Base-by-base conservation (phyloP, 2,888 invertebrate species). In the Euproctis similis region DNA sequence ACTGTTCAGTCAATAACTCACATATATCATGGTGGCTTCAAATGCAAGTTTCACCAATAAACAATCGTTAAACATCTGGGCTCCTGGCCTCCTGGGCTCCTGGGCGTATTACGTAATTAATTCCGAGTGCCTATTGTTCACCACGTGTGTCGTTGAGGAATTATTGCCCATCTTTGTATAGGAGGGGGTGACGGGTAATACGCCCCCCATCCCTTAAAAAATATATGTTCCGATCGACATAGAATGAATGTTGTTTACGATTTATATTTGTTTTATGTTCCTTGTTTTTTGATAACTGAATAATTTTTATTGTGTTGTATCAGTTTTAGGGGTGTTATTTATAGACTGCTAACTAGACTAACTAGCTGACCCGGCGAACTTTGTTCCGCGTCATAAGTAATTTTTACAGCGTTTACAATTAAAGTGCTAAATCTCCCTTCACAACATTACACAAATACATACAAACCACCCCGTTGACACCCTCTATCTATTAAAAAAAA, bases 91-190 rank as follows among this genome's bases (percentile, higher is more conserved):
- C n/a, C 35, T 41, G 40, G 28, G 42, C 39, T 42, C 34, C 41
- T 42, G 52, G 60, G 59, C 65, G 64, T 56, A 55, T 45, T 52
- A 35, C 45, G 57, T 67, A 61, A 69, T 68, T 72, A 71, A 70
- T 70, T 68, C n/a, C 42, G 39, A 31, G 53, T 52, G n/a, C n/a
- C n/a, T n/a, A 59, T 69, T 70, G 67, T 68, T 51, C 40, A 10
- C 8, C 12, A 8, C 43, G 49, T 32, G 31, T 31, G 42, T 36
- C 37, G 37, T 30, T 12, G 27, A 36, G 41, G 42, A 53, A 39
- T 53, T 47, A 45, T 43, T 26, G 35, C 42, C 34, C 26, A 30
- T 48, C 51, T 52, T 47, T 48, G 41, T 46, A 12, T 31, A 8
- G n/a, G n/a, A n/a, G n/a, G n/a, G 17, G 11, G n/a, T 36, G 52